phyloP scores from a whole-genome alignment of 2,113 vertebrate genomes.

The Hystrix cristata region DNA sequence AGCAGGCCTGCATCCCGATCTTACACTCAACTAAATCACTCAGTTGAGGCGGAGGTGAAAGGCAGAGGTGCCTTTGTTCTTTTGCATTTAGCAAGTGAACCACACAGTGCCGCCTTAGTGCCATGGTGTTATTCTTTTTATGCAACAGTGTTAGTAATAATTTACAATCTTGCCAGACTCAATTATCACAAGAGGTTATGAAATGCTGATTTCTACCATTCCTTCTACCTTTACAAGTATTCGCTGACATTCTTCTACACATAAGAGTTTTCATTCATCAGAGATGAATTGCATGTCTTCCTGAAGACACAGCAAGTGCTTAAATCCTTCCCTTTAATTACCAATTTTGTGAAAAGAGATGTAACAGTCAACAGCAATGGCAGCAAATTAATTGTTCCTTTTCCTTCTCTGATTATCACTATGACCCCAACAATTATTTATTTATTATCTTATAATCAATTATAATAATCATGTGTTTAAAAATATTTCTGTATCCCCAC shows the following conservation, averaged over 20 bases:
- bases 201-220: neutral
- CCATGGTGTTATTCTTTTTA: neutral
- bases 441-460: constrained; percentile 14
- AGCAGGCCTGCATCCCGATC: neutral
- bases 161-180: neutral
- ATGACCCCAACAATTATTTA: constrained; percentile 31
- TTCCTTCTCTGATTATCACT: neutral
- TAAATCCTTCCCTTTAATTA: constrained; percentile 49
- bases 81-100: neutral
- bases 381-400: neutral
- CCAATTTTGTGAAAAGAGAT: neutral
- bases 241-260: neutral
- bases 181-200: neutral
- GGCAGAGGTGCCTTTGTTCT: neutral
- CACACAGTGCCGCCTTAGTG: neutral
- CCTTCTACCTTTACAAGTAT: neutral
- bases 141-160: neutral
- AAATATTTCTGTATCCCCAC: neutral
- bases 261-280: neutral
- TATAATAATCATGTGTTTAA: constrained; percentile 24
- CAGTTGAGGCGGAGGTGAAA: neutral
- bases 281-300: neutral
- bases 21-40: neutral
- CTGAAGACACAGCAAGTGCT: neutral
- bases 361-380: neutral